phyloP scores from a whole-genome alignment of 2,797 vertebrate species.

The Esox lucius region DNA sequence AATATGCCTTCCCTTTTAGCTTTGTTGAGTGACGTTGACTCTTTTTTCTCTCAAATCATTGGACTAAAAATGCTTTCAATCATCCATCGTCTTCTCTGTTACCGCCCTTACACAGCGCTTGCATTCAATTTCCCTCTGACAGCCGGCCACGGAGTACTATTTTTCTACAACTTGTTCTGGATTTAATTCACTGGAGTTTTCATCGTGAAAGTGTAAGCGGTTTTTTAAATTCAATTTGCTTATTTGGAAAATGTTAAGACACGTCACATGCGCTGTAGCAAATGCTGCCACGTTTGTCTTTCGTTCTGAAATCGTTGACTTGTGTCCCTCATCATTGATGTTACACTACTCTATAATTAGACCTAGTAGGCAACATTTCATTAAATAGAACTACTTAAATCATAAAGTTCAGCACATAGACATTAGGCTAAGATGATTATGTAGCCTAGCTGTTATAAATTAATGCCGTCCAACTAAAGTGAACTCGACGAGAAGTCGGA shows the following conservation, averaged over 20 bases:
- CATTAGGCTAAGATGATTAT: too few relatives aligned
- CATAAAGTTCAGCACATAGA: too few relatives aligned
- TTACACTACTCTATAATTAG: neutral
- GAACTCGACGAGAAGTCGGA: too few relatives aligned
- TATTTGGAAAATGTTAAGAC: neutral
- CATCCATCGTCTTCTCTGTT: slow-evolving; percentile 17
- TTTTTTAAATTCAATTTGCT: neutral
- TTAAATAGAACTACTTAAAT: too few relatives aligned
- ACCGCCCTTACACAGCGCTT: slow-evolving; percentile 30
- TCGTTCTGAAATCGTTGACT: slow-evolving; percentile 33
- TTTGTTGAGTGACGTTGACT: neutral
- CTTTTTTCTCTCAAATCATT: slow-evolving; percentile 30
- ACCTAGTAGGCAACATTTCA: too few relatives aligned
- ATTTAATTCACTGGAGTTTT: slow-evolving; percentile 48
- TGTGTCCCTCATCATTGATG: neutral
- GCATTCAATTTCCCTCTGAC: slow-evolving; percentile 11
- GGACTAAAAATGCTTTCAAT: slow-evolving; percentile 17
- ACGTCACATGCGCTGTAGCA: neutral
- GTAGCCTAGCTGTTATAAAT: too few relatives aligned
- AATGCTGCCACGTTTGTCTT: neutral
- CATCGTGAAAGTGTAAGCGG: slow-evolving; percentile 50
- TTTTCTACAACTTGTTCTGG: neutral
- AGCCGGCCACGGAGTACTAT: slow-evolving; percentile 19
- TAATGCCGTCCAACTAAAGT: too few relatives aligned
- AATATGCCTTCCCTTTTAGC: neutral